phyloP scores from a whole-genome alignment of 2,113 vertebrate species.

The Gymnocephalus cernua region DNA sequence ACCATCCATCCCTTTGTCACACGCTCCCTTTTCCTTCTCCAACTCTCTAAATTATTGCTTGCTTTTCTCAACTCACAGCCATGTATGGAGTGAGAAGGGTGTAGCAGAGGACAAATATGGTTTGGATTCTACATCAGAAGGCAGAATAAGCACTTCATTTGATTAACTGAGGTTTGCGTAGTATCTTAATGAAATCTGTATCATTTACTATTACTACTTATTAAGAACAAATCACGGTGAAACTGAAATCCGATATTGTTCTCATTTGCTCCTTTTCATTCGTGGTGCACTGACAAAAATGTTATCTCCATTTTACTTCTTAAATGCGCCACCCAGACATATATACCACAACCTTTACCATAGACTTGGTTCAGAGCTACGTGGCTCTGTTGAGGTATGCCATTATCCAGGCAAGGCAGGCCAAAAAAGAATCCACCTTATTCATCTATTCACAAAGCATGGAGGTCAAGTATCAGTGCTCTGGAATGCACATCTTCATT shows the following conservation, averaged over 20 bases:
- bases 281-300: neutral
- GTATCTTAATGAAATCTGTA: conserved; percentile 36
- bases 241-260: neutral
- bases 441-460: conserved; percentile 45
- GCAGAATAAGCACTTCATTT: conserved; percentile 7
- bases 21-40: neutral
- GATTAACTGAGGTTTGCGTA: neutral
- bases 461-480: conserved; percentile 23
- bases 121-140: conserved; percentile 29
- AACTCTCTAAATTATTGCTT: neutral
- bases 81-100: neutral
- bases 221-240: neutral
- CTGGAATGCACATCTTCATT: conserved; percentile 42
- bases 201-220: too few relatives aligned
- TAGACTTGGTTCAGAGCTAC: neutral
- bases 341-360: accelerated
- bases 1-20: conserved; percentile 1
- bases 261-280: neutral
- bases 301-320: neutral
- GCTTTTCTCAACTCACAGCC: neutral
- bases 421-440: conserved; percentile 25
- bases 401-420: conserved; percentile 15
- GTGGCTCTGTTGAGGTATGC: conserved; percentile 6
- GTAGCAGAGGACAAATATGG: conserved; percentile 26
- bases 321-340: neutral